Evolutionary conservation across 1,140 invertebrate genomes (phyloP), one percentile per base, ranked within the genome.

Genomic region (Globodera rostochiensis): DNA sequence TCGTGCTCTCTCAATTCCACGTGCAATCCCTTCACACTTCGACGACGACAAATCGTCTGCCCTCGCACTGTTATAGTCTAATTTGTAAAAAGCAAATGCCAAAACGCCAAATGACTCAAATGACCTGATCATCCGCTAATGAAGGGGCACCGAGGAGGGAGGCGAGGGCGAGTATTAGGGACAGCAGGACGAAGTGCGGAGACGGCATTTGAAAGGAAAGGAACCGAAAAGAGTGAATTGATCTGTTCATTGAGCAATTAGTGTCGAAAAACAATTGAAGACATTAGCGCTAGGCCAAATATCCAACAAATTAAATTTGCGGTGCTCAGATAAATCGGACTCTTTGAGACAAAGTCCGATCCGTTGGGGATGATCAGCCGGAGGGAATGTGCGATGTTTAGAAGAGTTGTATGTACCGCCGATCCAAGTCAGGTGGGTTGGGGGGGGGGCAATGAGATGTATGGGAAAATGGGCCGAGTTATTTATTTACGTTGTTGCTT

Each of bases 1-100:
- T 84, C 83, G 70, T 82, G 83, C 69, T 84, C 83, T 8, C 83
- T 77, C 6, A 84, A 60, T 71, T 85, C 77, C n/a, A 84, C 73
- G 64, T 47, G 82, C 6, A 84, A 67, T 53, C 67, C 82, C 49
- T 81, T 74, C 64, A 84, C 77, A 57, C 74, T 78, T 7, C 83
- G 82, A 73, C 82, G 77, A 21, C 77, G 73, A 19, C 83, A 84
- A 73, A 84, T 84, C 21, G 82, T 75, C 49, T 84, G 83, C 15
- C 83, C 83, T 46, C 46, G 82, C 7, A 84, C 76, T 25, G 75
- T 78, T 46, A 84, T 74, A 4, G 47, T 74, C 74, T 84, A 71
- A 64, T 15, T 64, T 64, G 3, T 36, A 36, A 36, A 1, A 36
- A 64, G 0, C 15, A 19, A 15, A 64, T 19, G 57, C 3, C 57